phyloP scores from a whole-genome alignment of 2,113 vertebrate genomes.

The Oostethus manadensis region DNA sequence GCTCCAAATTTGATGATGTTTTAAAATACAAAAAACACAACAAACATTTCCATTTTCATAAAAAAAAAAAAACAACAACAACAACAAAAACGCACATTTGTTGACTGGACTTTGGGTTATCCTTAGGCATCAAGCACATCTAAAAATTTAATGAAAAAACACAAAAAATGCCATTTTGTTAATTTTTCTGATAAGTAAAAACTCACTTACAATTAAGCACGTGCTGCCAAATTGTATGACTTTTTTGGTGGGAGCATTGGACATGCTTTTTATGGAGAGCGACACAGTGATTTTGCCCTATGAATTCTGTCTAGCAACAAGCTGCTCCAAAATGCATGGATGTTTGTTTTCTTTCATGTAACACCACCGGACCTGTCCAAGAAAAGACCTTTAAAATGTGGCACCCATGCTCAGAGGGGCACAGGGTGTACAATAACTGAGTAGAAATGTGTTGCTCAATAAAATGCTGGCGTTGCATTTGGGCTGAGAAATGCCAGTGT shows the following conservation, averaged over 20 bases:
- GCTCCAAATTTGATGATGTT: no score
- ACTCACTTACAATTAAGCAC: neutral
- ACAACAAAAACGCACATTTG: no score
- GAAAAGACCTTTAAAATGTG: neutral
- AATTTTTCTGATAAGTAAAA: no score
- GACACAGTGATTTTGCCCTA: neutral
- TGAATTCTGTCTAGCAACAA: neutral
- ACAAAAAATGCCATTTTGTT: no score
- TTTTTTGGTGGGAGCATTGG: no score
- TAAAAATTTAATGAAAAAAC: no score
- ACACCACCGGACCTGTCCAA: neutral
- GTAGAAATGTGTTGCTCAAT: constrained; percentile 1
- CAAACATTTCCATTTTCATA: no score
- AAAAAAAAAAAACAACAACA: no score
- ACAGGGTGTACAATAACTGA: constrained; percentile 1
- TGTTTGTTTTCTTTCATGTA: neutral
- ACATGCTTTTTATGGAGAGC: no score
- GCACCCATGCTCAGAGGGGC: neutral
- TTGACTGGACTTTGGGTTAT: no score
- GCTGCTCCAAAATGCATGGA: neutral
- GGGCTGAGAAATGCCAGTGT: neutral
- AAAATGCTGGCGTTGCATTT: neutral
- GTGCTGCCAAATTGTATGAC: neutral
- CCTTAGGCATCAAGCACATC: no score
- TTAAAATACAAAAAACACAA: no score